Percentiles rank a stretch among this genome's conserved stretches.
Conservation (phyloP, 2,797 vertebrate genomes). For the Mycteria americana region DNA sequence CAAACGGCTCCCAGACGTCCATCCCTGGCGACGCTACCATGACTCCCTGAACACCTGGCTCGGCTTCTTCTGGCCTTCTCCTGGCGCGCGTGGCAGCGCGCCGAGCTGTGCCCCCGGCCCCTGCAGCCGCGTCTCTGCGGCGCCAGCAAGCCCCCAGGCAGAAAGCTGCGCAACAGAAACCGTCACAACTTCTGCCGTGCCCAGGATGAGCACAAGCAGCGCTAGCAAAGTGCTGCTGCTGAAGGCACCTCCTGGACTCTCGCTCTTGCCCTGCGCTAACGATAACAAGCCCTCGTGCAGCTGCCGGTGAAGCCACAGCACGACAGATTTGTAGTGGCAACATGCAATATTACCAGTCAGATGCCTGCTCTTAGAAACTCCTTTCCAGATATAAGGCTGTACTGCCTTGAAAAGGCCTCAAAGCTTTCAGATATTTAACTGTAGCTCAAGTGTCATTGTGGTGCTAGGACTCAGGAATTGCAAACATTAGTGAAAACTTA, state of each 20-base stretch:
- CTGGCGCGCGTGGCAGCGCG: accelerated
- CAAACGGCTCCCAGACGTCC: not conserved
- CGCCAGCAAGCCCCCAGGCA: too few species aligned
- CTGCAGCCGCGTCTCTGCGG: accelerated
- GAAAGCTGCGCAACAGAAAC: not conserved
- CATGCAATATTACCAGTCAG: accelerated
- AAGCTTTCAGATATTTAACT: not conserved
- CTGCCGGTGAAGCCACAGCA: not conserved
- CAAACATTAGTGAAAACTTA: not conserved
- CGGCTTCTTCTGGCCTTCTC: not conserved
- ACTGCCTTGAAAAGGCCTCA: not conserved
- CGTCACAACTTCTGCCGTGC: not conserved
- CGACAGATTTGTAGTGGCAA: accelerated
- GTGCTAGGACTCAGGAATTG: not conserved
- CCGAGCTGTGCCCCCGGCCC: not conserved
- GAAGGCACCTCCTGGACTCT: not conserved
- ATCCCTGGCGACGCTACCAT: accelerated
- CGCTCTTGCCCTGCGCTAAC: not conserved
- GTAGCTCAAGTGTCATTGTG: not conserved
- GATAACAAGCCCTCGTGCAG: not conserved
- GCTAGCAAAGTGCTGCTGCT: not conserved
- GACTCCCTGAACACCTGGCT: not conserved
- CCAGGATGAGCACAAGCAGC: accelerated
- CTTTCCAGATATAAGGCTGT: not conserved
- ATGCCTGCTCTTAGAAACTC: not conserved